phyloP scores from a whole-genome alignment of 2,888 invertebrate species.

The Drosophila flavopinicola region DNA sequence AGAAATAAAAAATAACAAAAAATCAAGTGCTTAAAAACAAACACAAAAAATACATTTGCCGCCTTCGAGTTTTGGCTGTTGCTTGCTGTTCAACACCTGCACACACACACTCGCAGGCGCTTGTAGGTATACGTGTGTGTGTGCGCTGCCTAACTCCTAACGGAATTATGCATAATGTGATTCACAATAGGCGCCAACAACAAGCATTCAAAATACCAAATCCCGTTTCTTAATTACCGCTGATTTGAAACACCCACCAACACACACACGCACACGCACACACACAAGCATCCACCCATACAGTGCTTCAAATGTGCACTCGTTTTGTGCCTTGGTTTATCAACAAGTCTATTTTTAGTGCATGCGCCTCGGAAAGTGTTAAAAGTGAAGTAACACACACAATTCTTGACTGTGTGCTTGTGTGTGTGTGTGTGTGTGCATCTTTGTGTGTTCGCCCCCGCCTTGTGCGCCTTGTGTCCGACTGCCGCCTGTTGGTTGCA shows the following conservation, averaged over 20 bases:
- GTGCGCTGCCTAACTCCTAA: conserved; percentile 12
- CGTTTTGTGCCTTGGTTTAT: conserved; percentile 61
- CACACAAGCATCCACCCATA: not conserved
- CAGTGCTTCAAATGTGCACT: conserved; percentile 54
- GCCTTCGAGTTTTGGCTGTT: conserved; percentile 1
- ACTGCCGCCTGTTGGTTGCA: too few relatives aligned
- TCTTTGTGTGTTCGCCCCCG: too few relatives aligned
- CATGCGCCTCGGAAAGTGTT: conserved; percentile 53
- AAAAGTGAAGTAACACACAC: conserved; percentile 51
- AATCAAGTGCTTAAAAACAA: not conserved
- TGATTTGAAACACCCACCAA: conserved; percentile 30
- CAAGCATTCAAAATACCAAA: conserved; percentile 25
- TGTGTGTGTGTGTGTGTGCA: conserved; percentile 1
- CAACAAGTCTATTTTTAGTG: conserved; percentile 81
- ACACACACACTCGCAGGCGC: too few relatives aligned
- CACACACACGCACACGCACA: not conserved
- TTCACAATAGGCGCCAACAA: conserved; percentile 24
- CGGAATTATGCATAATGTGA: conserved; percentile 14
- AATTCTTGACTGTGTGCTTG: conserved; percentile 5
- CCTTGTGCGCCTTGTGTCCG: too few relatives aligned
- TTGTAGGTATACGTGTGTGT: conserved; percentile 4
- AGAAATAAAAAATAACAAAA: not conserved
- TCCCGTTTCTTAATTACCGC: conserved; percentile 43
- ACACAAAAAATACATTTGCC: not conserved
- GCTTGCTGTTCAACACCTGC: not conserved